Evolutionary conservation across 1,140 invertebrate species (phyloP).

Genomic region (Drosophila burlai): DNA sequence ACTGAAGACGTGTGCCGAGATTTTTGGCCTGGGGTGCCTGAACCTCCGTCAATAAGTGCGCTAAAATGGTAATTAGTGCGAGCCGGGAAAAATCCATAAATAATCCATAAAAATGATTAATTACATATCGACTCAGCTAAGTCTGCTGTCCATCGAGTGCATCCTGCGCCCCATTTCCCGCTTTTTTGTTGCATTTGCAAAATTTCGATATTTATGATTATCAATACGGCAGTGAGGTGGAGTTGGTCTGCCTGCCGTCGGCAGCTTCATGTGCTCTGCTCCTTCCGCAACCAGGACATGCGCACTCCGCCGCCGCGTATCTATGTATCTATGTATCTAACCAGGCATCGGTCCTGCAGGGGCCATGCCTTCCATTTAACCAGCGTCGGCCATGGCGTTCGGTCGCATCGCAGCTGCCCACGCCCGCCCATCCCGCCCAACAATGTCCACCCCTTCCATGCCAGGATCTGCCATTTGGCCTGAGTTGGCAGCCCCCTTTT

Average conservation of each 20-base stretch:
- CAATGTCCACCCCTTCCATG: neutral
- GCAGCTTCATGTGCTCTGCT: slow-evolving; percentile 33
- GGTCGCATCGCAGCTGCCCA: slow-evolving; percentile 60
- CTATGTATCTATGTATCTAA: slow-evolving; percentile 60
- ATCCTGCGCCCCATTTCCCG: slow-evolving; percentile 38
- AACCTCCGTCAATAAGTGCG: slow-evolving; percentile 30
- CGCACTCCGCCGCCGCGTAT: slow-evolving; percentile 42
- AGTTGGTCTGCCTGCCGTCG: slow-evolving; percentile 59
- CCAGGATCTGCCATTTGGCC: slow-evolving; percentile 18
- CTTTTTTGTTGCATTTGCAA: slow-evolving; percentile 44
- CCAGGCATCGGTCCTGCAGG: slow-evolving; percentile 61
- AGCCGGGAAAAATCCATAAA: slow-evolving; percentile 72
- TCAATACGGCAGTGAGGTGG: slow-evolving; percentile 43
- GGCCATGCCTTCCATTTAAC: slow-evolving; percentile 68
- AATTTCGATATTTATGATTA: slow-evolving; percentile 78
- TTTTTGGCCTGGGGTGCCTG: slow-evolving; percentile 33
- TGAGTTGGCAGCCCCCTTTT: slow-evolving; percentile 58
- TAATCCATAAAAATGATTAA: slow-evolving; percentile 82
- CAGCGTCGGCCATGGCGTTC: slow-evolving; percentile 75
- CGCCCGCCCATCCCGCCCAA: slow-evolving; percentile 15
- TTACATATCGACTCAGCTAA: slow-evolving; percentile 60
- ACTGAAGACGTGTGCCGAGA: slow-evolving; percentile 24
- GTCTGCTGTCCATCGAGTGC: slow-evolving; percentile 63
- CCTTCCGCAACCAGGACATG: slow-evolving; percentile 42
- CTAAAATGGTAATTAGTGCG: slow-evolving; percentile 55